A percentile compares a stretch with the other conserved stretches of the same genome.
phyloP scores from a whole-genome alignment of 1,140 invertebrate genomes.

The Zaprionus capensis region DNA sequence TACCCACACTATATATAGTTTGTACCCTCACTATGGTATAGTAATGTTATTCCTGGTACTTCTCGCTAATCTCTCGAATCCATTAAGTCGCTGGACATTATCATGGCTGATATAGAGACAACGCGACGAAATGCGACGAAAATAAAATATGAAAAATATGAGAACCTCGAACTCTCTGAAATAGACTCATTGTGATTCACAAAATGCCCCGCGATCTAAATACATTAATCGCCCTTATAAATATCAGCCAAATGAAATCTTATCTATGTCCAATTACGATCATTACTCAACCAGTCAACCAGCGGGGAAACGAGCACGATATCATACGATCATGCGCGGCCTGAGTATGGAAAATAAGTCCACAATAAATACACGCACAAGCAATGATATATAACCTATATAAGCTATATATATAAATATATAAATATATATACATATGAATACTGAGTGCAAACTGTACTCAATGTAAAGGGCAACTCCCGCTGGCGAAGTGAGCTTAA shows the following conservation, averaged over 20 bases:
- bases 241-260: constrained; percentile 17
- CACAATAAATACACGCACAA: not conserved
- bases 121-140: not conserved
- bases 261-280: constrained; percentile 32
- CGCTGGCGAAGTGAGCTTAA: constrained; percentile 17
- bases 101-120: constrained; percentile 21
- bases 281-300: constrained; percentile 33
- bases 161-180: not conserved
- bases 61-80: constrained; percentile 16
- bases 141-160: constrained; percentile 17
- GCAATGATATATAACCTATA: not conserved
- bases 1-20: too few species aligned
- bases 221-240: constrained; percentile 29
- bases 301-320: constrained; percentile 1
- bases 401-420: not conserved
- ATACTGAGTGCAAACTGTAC: not conserved
- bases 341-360: constrained; percentile 2
- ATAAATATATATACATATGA: too few species aligned
- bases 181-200: constrained; percentile 23
- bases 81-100: constrained; percentile 13
- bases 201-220: constrained; percentile 2
- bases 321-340: constrained; percentile 31
- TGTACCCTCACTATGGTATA: too few species aligned
- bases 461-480: not conserved
- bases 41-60: not conserved